phyloP scores from a whole-genome alignment of 1,140 invertebrate genomes.

The Drosophila arawakana region DNA sequence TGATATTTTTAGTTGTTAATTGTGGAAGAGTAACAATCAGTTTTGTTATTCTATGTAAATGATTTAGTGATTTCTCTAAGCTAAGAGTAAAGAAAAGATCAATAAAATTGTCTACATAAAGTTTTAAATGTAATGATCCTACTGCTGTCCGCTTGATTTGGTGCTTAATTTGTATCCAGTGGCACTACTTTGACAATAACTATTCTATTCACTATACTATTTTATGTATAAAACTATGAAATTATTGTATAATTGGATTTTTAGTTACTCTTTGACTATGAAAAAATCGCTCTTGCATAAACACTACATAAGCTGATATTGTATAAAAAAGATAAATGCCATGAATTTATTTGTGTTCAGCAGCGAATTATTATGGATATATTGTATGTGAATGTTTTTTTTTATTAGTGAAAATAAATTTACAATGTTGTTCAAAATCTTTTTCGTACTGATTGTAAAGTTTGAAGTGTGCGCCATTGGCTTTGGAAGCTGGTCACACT shows the following conservation, averaged over 20 bases:
- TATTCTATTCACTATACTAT: slow-evolving; percentile 38
- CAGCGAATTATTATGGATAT: slow-evolving; percentile 57
- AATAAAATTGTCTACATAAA: slow-evolving; percentile 43
- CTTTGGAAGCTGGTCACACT: neutral
- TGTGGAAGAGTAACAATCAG: slow-evolving; percentile 49
- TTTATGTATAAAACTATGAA: slow-evolving; percentile 42
- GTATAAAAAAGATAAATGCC: slow-evolving; percentile 41
- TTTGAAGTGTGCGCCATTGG: slow-evolving; percentile 14
- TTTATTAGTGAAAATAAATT: slow-evolving; percentile 70
- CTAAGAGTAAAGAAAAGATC: slow-evolving; percentile 55
- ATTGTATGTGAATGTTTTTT: slow-evolving; percentile 60
- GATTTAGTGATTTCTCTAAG: slow-evolving; percentile 70
- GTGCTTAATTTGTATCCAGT: slow-evolving; percentile 35
- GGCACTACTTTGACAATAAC: slow-evolving; percentile 65
- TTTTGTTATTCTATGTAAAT: slow-evolving; percentile 69
- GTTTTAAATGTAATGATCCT: slow-evolving; percentile 39
- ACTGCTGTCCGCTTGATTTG: slow-evolving; percentile 17
- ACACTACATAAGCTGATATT: slow-evolving; percentile 24
- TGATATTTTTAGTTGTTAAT: slow-evolving; percentile 75
- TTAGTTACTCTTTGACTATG: slow-evolving; percentile 30
- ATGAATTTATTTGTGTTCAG: slow-evolving; percentile 64
- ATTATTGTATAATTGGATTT: slow-evolving; percentile 21
- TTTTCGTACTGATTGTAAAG: neutral
- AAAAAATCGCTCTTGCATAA: neutral
- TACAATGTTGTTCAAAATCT: slow-evolving; percentile 28